phyloP scores from a whole-genome alignment of 2,113 vertebrate species.

The Malaclemys terrapin region DNA sequence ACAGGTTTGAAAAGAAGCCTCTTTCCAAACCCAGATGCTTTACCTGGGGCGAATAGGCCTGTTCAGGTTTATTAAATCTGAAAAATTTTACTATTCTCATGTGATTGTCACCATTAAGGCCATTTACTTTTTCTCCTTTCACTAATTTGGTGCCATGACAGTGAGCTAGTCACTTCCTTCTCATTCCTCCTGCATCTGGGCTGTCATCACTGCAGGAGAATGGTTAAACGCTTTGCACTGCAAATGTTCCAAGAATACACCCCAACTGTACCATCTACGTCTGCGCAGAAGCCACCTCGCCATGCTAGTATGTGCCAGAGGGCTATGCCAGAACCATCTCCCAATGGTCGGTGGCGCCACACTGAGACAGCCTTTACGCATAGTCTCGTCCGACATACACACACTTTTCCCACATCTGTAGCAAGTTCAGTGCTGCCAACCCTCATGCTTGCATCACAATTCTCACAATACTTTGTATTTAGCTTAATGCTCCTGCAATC shows the following conservation, averaged over 20 bases:
- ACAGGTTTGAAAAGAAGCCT: neutral
- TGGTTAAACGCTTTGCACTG: neutral
- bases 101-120: neutral
- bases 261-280: neutral
- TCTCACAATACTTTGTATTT: neutral
- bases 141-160: neutral
- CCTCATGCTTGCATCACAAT: neutral
- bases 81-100: too few relatives aligned
- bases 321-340: neutral
- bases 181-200: neutral
- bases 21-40: neutral
- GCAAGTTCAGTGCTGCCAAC: neutral
- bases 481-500: neutral
- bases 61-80: too few relatives aligned
- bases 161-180: neutral
- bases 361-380: neutral
- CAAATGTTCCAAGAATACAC: neutral
- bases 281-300: neutral
- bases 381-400: neutral
- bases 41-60: neutral
- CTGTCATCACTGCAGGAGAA: neutral
- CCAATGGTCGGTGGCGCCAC: neutral
- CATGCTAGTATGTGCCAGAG: neutral
- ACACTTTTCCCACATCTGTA: neutral
- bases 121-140: neutral